phyloP scores from a whole-genome alignment of 1,140 invertebrate species.

The Ostrea denselamellosa region DNA sequence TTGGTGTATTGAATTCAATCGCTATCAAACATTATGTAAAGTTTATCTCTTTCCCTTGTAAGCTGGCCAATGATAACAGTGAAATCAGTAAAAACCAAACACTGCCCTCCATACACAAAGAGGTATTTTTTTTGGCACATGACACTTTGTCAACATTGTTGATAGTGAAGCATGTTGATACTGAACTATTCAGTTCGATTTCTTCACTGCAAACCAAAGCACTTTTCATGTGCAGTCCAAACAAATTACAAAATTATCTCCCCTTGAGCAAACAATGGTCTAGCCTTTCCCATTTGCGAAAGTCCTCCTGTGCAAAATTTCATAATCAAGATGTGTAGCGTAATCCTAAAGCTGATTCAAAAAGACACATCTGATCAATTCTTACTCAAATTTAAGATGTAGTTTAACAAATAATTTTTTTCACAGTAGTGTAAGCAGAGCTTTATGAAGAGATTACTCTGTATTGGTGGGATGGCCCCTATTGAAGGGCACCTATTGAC shows the following conservation, averaged over 20 bases:
- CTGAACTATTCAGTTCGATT: constrained; percentile 3
- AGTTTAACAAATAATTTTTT: neutral
- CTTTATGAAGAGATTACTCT: neutral
- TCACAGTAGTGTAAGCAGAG: neutral
- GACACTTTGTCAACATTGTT: constrained; percentile 26
- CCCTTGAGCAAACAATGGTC: neutral
- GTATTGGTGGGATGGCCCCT: neutral
- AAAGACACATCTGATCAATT: neutral
- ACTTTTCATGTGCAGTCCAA: constrained; percentile 20
- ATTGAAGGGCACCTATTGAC: neutral
- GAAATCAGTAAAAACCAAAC: neutral
- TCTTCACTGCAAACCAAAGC: constrained; percentile 3
- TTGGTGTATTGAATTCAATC: constrained; percentile 18
- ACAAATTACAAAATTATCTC: constrained; percentile 35
- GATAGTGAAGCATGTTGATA: constrained; percentile 20
- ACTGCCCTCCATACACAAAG: neutral
- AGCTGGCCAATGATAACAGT: neutral
- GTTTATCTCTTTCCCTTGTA: constrained; percentile 1
- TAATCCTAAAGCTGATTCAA: constrained; percentile 3
- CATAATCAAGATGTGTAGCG: neutral
- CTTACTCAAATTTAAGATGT: constrained; percentile 23
- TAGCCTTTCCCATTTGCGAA: neutral
- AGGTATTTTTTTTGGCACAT: constrained; percentile 22
- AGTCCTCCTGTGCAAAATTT: neutral
- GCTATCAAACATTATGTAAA: constrained; percentile 8